A percentile compares a stretch with the other conserved stretches of the same genome.
Evolutionary conservation across 2,113 vertebrate species (phyloP).

Genomic region (Dipodomys merriami): DNA sequence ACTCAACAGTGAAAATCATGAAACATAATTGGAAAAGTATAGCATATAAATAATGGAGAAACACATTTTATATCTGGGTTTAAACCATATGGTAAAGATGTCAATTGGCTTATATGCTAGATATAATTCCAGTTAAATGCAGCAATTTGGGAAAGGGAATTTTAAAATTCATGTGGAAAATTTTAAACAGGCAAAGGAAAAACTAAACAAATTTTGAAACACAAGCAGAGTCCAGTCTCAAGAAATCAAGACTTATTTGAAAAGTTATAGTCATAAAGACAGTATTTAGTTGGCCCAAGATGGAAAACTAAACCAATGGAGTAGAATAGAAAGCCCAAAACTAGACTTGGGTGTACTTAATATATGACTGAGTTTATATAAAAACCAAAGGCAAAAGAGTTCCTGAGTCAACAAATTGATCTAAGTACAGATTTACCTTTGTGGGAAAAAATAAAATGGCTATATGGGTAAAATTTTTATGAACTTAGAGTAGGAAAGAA

Average conservation of each 20-base stretch:
- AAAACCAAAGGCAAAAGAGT: background rate
- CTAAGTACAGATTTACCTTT: background rate
- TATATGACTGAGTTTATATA: background rate
- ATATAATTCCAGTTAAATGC: background rate
- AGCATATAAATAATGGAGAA: background rate
- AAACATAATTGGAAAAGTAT: background rate
- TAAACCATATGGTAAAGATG: background rate
- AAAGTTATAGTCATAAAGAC: background rate
- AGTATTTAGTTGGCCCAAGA: background rate
- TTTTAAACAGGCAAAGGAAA: background rate
- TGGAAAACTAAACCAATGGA: conserved; percentile 18
- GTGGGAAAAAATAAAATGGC: background rate
- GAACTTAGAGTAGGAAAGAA: background rate
- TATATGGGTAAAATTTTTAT: background rate
- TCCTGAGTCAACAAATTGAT: conserved; percentile 3
- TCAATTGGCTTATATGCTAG: background rate
- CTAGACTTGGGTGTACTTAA: background rate
- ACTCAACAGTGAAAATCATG: background rate
- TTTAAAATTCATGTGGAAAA: background rate
- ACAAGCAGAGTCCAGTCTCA: background rate
- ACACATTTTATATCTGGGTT: background rate
- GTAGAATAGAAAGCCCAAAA: background rate
- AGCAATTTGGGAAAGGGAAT: background rate
- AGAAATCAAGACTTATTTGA: background rate
- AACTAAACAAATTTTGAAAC: conserved; percentile 7